Evolutionary conservation across 2,888 invertebrate species (phyloP).

Genomic region (Standfussiana lucernea): DNA sequence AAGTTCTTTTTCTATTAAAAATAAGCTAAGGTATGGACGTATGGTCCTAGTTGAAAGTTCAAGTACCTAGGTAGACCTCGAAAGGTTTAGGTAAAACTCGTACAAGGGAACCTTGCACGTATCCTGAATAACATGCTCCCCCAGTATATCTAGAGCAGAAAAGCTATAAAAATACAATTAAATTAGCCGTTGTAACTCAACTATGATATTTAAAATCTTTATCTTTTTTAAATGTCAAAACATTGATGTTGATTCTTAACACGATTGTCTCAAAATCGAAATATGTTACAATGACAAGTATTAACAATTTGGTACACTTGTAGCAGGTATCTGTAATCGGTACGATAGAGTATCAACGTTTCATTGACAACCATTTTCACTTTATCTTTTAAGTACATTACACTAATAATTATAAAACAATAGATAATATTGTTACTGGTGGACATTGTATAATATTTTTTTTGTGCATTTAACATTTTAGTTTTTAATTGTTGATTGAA

Average conservation of each 20-base stretch:
- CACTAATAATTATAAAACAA: conserved; percentile 10
- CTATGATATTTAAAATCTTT: background rate
- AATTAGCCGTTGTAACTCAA: background rate
- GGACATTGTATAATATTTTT: background rate
- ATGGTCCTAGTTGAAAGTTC: background rate
- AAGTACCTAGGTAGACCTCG: background rate
- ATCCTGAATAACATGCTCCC: background rate
- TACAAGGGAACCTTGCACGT: background rate
- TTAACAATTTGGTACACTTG: conserved; percentile 36
- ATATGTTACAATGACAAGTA: conserved; percentile 34
- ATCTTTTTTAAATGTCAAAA: conserved; percentile 24
- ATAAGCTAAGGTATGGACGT: background rate
- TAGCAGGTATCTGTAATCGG: conserved; percentile 19
- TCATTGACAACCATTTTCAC: conserved; percentile 51
- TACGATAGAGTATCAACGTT: conserved; percentile 34
- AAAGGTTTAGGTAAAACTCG: background rate
- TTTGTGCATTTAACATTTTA: too few species aligned
- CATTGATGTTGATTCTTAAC: conserved; percentile 32
- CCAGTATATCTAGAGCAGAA: background rate
- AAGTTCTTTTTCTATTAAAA: background rate
- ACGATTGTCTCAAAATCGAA: conserved; percentile 28
- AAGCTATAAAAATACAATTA: background rate
- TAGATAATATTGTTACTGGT: background rate
- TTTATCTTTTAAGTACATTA: conserved; percentile 44
- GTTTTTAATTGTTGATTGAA: background rate